Evolutionary conservation across 2,797 vertebrate species (phyloP), one percentile per base, ranked within the genome.

Genomic region (Antennarius maculatus): DNA sequence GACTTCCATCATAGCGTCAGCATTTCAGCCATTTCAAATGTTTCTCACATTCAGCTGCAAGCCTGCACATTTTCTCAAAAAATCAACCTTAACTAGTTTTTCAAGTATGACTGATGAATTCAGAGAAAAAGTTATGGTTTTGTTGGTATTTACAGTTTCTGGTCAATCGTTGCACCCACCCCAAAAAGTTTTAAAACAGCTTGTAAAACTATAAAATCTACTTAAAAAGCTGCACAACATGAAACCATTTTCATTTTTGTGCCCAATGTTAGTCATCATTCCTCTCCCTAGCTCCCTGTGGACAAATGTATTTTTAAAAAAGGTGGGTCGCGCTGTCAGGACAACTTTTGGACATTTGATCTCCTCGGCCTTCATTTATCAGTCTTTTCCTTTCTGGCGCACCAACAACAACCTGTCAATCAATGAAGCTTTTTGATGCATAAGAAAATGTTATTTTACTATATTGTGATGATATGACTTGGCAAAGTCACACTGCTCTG

Each of bases 161-260:
- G 2, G n/a, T 48, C 8, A 39, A 28, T 11, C 29, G 45, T 47
- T 10, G 23, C 63, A 27, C 37, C 29, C 43, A 4, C 1, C 31
- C 46, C 49, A 52, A 64, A 59, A 62, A 13, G 31, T 7, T 45
- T 65, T 14, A 54, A 23, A 63, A 39, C 52, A 11, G 28, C 42
- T 29, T 2, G 3, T 59, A 58, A 65, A 61, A 50, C 47, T 54
- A 13, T 43, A 51, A 50, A 51, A 23, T 34, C 5, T 3, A 15
- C 11, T 66, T 54, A 49, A 39, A 39, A 42, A 39, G 15, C 17
- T 52, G 18, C n/a, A 14, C 17, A 34, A 14, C 54, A 28, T 14
- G 18, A 4, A 48, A 0, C 46, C 9, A 29, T 18, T 10, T 11
- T 42, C 23, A 23, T 5, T 27, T 65, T 37, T 27, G 17, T 64